These are phyloP conservation scores for Cuniculus paca DNA, from an alignment of 2,797 vertebrate species.

Conservation along the genomic window DNA sequence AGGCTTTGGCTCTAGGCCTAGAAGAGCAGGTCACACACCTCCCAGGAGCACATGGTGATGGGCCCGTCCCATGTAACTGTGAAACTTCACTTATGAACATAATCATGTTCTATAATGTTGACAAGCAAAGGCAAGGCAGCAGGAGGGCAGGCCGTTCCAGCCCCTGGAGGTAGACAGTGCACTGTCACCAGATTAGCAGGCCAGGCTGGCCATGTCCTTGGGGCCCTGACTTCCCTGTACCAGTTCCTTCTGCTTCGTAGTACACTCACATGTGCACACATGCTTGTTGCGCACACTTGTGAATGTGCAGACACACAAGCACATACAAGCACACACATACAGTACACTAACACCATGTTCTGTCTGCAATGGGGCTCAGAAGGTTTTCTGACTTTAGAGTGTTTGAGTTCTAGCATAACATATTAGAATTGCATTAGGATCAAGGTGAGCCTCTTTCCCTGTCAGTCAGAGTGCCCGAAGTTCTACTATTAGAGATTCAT, in stretches of 20 bases:
- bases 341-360: not conserved
- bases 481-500: not conserved
- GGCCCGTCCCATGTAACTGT: conserved; percentile 54
- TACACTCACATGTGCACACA: not conserved
- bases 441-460: not conserved
- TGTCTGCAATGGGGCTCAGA: not conserved
- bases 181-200: not conserved
- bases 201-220: not conserved
- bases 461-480: not conserved
- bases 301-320: not conserved
- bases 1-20: conserved; percentile 75
- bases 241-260: not conserved
- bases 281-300: too few relatives aligned
- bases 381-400: not conserved
- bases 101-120: conserved; percentile 31
- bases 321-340: not conserved
- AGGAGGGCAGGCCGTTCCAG: not conserved
- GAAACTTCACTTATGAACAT: conserved; percentile 8
- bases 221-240: not conserved
- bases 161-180: rapidly evolving
- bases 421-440: not conserved
- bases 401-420: not conserved
- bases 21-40: conserved; percentile 60
- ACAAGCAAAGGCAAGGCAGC: conserved; percentile 53
- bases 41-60: conserved; percentile 26